Evolutionary conservation across 1,140 invertebrate species (phyloP).

Genomic region (Drosophila pallidifrons): DNA sequence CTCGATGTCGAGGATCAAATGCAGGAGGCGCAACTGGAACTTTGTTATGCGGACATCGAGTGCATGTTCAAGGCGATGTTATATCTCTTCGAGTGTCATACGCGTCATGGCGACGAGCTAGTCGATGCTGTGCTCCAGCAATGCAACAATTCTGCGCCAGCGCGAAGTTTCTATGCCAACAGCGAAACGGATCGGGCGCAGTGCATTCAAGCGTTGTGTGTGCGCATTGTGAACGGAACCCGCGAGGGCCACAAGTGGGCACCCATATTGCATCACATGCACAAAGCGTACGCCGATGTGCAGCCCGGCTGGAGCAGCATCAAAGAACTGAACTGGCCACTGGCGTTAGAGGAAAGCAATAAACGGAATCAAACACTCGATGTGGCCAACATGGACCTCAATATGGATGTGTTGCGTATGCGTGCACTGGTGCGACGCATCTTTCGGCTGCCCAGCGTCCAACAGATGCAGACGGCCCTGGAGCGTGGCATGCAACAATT

Average conservation of each 20-base stretch:
- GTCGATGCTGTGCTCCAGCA: slow-evolving; percentile 39
- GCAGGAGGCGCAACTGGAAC: slow-evolving; percentile 25
- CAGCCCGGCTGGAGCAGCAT: slow-evolving; percentile 55
- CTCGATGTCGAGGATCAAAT: slow-evolving; percentile 57
- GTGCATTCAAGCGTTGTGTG: slow-evolving; percentile 51
- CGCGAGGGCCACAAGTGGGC: slow-evolving; percentile 51
- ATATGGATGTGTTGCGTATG: slow-evolving; percentile 52
- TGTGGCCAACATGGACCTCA: slow-evolving; percentile 21
- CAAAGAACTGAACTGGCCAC: slow-evolving; percentile 62
- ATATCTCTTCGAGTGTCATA: slow-evolving; percentile 62
- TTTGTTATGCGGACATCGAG: slow-evolving; percentile 51
- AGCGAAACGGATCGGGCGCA: slow-evolving; percentile 10
- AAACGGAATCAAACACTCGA: slow-evolving; percentile 15
- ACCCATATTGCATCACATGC: slow-evolving; percentile 42
- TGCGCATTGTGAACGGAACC: slow-evolving; percentile 45
- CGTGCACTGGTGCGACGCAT: slow-evolving; percentile 58
- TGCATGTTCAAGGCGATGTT: slow-evolving; percentile 60
- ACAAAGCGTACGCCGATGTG: slow-evolving; percentile 43
- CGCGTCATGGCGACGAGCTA: slow-evolving; percentile 44
- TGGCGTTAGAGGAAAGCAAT: neutral
- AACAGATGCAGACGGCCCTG: slow-evolving; percentile 51
- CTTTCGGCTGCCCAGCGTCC: slow-evolving; percentile 29
- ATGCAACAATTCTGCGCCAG: slow-evolving; percentile 9
- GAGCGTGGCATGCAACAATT: slow-evolving; percentile 40
- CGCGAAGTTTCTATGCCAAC: slow-evolving; percentile 22